These are phyloP conservation scores for Acronicta psi DNA, from an alignment of 2,888 invertebrate species.

Conservation along the genomic window DNA sequence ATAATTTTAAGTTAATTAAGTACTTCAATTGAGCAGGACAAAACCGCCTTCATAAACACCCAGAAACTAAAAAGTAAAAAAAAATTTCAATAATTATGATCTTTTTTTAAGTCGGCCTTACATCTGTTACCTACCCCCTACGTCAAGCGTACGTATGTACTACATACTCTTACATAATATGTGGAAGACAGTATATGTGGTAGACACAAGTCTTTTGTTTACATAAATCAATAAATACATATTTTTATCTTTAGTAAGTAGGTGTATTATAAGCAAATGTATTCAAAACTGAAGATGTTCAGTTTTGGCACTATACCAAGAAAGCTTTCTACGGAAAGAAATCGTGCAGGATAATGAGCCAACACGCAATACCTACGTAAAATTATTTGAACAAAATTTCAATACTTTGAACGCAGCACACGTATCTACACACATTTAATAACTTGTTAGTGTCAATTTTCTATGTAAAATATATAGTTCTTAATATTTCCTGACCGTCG, in stretches of 20 bases:
- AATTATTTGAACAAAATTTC: conserved; percentile 42
- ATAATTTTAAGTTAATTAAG: not conserved
- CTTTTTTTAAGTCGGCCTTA: no score
- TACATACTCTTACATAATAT: no score
- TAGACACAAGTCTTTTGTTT: conserved; percentile 4
- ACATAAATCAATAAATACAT: conserved; percentile 8
- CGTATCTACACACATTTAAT: conserved; percentile 49
- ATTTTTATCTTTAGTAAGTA: conserved; percentile 25
- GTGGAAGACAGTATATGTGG: no score
- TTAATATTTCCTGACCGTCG: no score
- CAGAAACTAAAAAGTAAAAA: no score
- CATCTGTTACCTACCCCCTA: no score
- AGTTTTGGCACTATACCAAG: conserved; percentile 74
- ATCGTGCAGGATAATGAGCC: conserved; percentile 70
- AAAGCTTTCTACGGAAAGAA: conserved; percentile 73
- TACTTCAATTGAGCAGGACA: conserved; percentile 25
- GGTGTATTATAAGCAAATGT: conserved; percentile 49
- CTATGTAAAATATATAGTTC: conserved; percentile 10
- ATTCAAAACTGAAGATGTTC: conserved; percentile 58
- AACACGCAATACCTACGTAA: conserved; percentile 64
- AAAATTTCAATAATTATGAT: no score
- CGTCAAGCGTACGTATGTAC: no score
- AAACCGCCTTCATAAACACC: no score
- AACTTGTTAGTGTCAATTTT: conserved; percentile 39
- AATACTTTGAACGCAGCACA: conserved; percentile 41